phyloP scores from a whole-genome alignment of 35 echinoderm and acorn worm genomes.

The Stichopus chloronotus region DNA sequence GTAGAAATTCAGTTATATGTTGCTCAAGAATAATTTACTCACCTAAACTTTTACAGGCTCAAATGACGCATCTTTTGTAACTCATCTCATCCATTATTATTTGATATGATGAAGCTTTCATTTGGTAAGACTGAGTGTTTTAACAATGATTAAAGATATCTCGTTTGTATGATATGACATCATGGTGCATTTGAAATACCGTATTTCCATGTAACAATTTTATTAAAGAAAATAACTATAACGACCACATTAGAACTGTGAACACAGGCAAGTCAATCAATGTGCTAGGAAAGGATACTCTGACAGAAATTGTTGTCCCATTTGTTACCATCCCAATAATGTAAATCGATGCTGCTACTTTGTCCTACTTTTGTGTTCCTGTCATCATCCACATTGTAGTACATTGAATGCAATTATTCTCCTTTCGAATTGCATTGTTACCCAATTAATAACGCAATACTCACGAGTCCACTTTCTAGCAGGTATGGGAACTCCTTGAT shows the following conservation, averaged over 20 bases:
- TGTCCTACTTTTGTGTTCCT: background rate
- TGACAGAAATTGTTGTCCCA: background rate
- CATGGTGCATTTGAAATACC: no score
- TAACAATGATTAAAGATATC: no score
- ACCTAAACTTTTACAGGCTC: no score
- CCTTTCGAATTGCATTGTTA: background rate
- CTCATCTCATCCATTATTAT: no score
- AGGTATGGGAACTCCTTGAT: conserved; percentile 10
- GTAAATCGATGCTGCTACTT: background rate
- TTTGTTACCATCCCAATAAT: background rate
- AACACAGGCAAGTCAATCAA: background rate
- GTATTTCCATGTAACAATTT: no score
- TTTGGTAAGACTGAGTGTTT: no score
- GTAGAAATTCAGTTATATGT: no score
- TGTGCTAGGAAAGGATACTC: background rate
- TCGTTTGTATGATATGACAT: no score
- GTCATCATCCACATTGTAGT: background rate
- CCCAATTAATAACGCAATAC: background rate
- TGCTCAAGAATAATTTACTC: no score
- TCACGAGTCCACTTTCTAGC: conserved; percentile 14
- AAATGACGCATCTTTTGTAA: no score
- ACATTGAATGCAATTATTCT: background rate
- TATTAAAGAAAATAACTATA: no score
- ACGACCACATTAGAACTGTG: background rate
- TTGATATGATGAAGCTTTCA: no score